Conservation (phyloP, 2,888 invertebrate species). For the Eupithecia vulgata region DNA sequence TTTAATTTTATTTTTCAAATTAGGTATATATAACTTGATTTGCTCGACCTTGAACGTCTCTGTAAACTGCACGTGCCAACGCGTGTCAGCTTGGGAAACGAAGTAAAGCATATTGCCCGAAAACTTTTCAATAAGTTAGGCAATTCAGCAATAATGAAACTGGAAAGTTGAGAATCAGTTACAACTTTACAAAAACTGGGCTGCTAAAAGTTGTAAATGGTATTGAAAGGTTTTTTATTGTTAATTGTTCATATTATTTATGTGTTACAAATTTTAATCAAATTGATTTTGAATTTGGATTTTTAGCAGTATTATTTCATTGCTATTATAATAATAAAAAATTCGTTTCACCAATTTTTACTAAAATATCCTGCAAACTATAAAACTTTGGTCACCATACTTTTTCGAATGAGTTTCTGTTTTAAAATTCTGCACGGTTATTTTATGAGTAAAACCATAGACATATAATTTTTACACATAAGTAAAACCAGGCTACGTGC, state of each 20-base stretch:
- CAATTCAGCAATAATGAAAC: neutral
- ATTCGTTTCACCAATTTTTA: neutral
- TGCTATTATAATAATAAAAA: neutral
- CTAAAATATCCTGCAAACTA: neutral
- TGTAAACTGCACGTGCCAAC: neutral
- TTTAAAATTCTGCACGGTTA: neutral
- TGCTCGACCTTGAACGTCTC: constrained; percentile 49
- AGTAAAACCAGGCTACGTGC: neutral
- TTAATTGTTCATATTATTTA: too few relatives aligned
- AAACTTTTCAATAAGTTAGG: neutral
- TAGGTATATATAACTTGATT: constrained; percentile 55
- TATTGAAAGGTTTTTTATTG: neutral
- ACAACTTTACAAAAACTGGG: neutral
- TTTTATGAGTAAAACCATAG: neutral
- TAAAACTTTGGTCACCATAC: neutral
- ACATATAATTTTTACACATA: too few relatives aligned
- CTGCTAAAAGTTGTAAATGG: neutral
- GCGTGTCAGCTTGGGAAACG: neutral
- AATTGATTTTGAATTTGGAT: neutral
- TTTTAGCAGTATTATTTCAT: neutral
- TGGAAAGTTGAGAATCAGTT: neutral
- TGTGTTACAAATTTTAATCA: neutral
- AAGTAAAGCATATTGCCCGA: neutral
- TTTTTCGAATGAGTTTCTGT: neutral
- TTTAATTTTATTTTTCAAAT: too few relatives aligned